A percentile compares a stretch with the other conserved stretches of the same genome.
Conservation (phyloP, 2,888 invertebrate species). For the Homarus gammarus region DNA sequence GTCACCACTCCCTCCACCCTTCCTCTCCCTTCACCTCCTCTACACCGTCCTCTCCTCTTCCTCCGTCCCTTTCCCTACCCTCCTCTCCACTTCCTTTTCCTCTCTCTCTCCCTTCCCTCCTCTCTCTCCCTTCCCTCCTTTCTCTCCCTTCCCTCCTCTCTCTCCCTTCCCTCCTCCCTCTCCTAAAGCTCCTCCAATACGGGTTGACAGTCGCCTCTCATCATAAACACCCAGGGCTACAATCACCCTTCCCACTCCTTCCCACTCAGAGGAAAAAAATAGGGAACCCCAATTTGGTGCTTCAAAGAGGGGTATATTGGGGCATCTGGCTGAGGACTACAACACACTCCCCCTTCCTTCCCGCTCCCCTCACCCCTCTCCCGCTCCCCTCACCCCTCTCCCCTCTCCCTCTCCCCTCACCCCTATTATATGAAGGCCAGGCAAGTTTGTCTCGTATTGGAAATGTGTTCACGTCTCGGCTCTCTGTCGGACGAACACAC, state of each 20-base stretch:
- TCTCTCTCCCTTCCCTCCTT: too few relatives aligned
- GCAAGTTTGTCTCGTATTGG: not conserved
- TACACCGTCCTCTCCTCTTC: too few relatives aligned
- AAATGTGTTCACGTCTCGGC: not conserved
- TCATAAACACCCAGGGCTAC: not conserved
- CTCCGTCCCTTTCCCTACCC: too few relatives aligned
- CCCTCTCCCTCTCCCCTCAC: not conserved
- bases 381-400: not conserved
- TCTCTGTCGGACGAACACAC: too few relatives aligned
- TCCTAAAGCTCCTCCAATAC: too few relatives aligned
- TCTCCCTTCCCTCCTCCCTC: too few relatives aligned
- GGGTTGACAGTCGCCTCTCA: too few relatives aligned
- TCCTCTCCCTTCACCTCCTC: too few relatives aligned
- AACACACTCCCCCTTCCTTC: not conserved
- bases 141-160: too few relatives aligned
- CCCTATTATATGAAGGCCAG: not conserved
- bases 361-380: not conserved
- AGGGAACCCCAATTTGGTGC: not conserved
- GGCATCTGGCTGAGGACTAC: not conserved
- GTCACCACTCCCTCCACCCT: not conserved
- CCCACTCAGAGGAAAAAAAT: too few relatives aligned
- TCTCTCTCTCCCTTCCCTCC: too few relatives aligned
- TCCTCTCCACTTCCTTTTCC: too few relatives aligned
- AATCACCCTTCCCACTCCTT: not conserved
- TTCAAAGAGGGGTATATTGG: not conserved